Base-by-base conservation (phyloP, 2,888 invertebrate species). In the Microdon myrmicae region DNA sequence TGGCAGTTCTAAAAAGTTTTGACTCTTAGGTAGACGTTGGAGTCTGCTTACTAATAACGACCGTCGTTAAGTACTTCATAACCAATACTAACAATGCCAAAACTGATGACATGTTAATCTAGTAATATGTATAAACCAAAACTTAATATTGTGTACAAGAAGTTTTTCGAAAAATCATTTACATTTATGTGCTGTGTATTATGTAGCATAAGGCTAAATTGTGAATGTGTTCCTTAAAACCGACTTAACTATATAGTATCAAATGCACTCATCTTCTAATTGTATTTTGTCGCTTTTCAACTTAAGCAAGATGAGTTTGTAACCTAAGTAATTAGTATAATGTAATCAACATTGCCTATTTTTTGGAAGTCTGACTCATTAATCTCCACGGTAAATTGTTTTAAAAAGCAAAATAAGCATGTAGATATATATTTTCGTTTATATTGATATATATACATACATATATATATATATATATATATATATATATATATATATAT, bases 211-310 rank as follows among this genome's bases (percentile, higher is more conserved):
- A 29, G 10, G 9, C 39, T 28, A 51, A 29, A 20, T 41, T 49
- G 64, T 64, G 41, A 51, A 47, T 64, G 64, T 64, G 64, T 64
- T 64, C 64, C 64, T 64, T 44, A 51, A 56, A 4, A 1, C n/a
- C n/a, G n/a, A n/a, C n/a, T n/a, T n/a, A n/a, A n/a, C n/a, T n/a
- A n/a, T n/a, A n/a, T n/a, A n/a, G n/a, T n/a, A n/a, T n/a, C n/a
- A n/a, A n/a, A n/a, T n/a, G n/a, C n/a, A n/a, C n/a, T n/a, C n/a
- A n/a, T n/a, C n/a, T 22, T 12, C 12, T 7, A 39, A 12, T 10
- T 22, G n/a, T 34, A 34, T 39, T 22, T 23, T n/a, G 8, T 34
- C 41, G 25, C 10, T 23, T 17, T 10, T 32, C 12, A 28, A 12
- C 8, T 17, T 17, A 35, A 55, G 39, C 47, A 47, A 39, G 47